A percentile compares a stretch with the other conserved stretches of the same genome.
These are phyloP conservation scores for Xiphophorus couchianus DNA, from an alignment of 2,113 vertebrate species.

Conservation along the genomic window DNA sequence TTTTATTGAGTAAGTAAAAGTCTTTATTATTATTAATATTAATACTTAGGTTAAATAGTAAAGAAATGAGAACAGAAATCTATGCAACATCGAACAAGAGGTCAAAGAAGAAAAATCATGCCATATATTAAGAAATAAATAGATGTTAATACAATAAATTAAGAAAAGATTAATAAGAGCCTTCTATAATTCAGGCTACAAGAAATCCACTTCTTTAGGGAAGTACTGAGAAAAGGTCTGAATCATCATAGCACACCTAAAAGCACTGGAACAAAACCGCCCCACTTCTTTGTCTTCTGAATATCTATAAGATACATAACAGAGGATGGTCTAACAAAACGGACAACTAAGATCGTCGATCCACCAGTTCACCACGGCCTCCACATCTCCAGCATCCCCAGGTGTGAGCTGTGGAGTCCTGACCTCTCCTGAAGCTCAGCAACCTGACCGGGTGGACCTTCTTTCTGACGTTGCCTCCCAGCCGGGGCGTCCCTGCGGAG, in stretches of 20 bases:
- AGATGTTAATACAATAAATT: conserved; percentile 89
- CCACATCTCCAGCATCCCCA: conserved; percentile 87
- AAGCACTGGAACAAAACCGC: conserved; percentile 79
- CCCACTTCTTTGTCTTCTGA: conserved; percentile 84
- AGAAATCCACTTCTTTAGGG: conserved; percentile 84
- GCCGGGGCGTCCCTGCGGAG: conserved; percentile 46
- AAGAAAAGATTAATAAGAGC: conserved; percentile 84
- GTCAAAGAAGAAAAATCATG: conserved; percentile 51
- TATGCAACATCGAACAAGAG: conserved; percentile 47
- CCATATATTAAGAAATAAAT: conserved; percentile 82
- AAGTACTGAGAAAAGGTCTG: conserved; percentile 87
- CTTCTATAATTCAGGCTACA: conserved; percentile 94
- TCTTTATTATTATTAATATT: conserved; percentile 76
- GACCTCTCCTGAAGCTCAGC: conserved; percentile 54
- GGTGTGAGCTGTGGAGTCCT: conserved; percentile 63
- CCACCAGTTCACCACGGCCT: conserved; percentile 85
- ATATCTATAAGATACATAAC: conserved; percentile 97
- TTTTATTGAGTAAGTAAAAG: background rate
- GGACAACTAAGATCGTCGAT: conserved; percentile 36
- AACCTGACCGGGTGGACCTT: conserved; percentile 26
- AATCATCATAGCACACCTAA: conserved; percentile 76
- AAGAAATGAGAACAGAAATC: conserved; percentile 56
- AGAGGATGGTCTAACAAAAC: conserved; percentile 78
- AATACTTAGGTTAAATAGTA: conserved; percentile 79
- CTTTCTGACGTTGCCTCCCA: conserved; percentile 39